A percentile compares a stretch with the other conserved stretches of the same genome.
These are phyloP conservation scores for Cylloceria caligata DNA, from an alignment of 2,888 invertebrate genomes.

Conservation along the genomic window DNA sequence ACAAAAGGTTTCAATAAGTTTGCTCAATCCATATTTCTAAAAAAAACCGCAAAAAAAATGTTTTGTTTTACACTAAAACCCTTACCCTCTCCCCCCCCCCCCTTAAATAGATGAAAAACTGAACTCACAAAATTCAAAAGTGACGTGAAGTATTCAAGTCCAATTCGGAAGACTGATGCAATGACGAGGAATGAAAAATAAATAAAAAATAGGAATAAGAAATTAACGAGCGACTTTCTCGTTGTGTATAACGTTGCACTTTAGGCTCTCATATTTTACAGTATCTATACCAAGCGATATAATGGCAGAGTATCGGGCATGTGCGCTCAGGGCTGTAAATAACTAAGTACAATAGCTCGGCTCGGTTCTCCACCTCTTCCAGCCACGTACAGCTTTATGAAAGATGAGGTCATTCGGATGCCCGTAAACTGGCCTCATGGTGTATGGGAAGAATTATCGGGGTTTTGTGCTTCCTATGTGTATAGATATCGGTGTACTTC, in stretches of 20 bases:
- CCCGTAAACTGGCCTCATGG: slow-evolving; percentile 35
- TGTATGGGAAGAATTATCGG: slow-evolving; percentile 23
- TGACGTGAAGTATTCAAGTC: neutral
- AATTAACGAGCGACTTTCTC: neutral
- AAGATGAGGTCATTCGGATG: slow-evolving; percentile 49
- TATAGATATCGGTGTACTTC: neutral
- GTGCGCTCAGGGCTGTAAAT: slow-evolving; percentile 51
- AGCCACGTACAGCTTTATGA: slow-evolving; percentile 48
- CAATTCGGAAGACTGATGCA: neutral
- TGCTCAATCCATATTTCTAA: no score
- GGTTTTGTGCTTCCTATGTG: slow-evolving; percentile 16
- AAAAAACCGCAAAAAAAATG: no score
- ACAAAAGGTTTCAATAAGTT: no score
- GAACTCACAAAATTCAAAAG: neutral
- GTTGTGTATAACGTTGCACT: neutral
- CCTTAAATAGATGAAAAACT: no score
- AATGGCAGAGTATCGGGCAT: slow-evolving; percentile 45
- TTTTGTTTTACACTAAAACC: no score
- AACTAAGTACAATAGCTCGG: slow-evolving; percentile 45
- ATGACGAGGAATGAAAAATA: neutral
- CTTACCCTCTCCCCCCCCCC: no score
- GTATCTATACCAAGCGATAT: slow-evolving; percentile 41
- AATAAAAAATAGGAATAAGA: neutral
- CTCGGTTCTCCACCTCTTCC: slow-evolving; percentile 36
- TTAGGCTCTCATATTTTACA: slow-evolving; percentile 38